These are phyloP conservation scores for Tricholauxania praeusta DNA, from an alignment of 2,888 invertebrate species.

Conservation along the genomic window DNA sequence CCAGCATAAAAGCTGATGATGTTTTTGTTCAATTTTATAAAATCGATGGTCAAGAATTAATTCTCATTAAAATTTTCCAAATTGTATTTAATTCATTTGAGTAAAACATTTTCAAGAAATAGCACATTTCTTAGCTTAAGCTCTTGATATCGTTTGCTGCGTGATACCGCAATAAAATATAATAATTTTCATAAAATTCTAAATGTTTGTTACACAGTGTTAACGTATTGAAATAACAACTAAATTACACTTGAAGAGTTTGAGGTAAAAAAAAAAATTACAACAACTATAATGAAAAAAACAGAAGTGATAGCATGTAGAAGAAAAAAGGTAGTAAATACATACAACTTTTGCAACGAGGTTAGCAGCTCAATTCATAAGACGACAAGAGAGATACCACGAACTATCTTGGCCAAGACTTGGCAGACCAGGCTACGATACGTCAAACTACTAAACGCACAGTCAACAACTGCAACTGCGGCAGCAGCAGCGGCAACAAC, in stretches of 20 bases:
- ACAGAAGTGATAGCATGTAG: neutral
- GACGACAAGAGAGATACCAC: slow-evolving; percentile 25
- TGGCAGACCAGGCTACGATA: too few relatives aligned
- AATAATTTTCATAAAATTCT: too few relatives aligned
- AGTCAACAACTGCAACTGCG: slow-evolving; percentile 22
- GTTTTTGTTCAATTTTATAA: too few relatives aligned
- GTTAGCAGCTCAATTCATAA: slow-evolving; percentile 47
- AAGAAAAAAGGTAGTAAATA: neutral
- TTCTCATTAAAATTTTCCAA: too few relatives aligned
- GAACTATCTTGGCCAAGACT: neutral
- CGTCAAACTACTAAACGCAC: neutral
- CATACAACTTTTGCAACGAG: slow-evolving; percentile 41
- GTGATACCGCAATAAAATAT: too few relatives aligned
- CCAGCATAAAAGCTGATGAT: too few relatives aligned
- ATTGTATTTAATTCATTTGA: too few relatives aligned
- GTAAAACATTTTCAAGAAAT: too few relatives aligned
- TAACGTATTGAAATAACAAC: neutral
- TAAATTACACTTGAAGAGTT: slow-evolving; percentile 19
- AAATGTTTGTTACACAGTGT: too few relatives aligned
- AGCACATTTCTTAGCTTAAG: too few relatives aligned
- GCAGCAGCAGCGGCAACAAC: slow-evolving; percentile 34
- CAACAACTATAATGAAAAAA: slow-evolving; percentile 8
- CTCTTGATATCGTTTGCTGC: too few relatives aligned
- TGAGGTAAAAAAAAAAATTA: neutral
- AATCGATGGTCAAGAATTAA: too few relatives aligned